Percentiles rank a stretch among this genome's conserved stretches.
phyloP scores from a whole-genome alignment of 2,797 vertebrate genomes.

The Remorina albescens region DNA sequence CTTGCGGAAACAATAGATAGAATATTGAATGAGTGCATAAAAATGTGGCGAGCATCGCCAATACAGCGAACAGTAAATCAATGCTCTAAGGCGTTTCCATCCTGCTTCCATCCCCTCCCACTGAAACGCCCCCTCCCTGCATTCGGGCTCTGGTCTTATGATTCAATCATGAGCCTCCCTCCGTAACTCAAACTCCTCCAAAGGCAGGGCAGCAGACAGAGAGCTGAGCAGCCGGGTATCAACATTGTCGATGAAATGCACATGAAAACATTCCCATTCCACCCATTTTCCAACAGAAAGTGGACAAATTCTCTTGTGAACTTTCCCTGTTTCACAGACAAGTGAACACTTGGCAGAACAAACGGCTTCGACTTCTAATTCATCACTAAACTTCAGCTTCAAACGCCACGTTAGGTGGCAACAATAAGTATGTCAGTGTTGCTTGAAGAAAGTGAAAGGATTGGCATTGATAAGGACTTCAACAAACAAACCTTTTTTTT shows the following conservation, averaged over 20 bases:
- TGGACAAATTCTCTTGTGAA: constrained; percentile 10
- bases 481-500: constrained; percentile 54
- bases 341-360: constrained; percentile 28
- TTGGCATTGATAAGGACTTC: constrained; percentile 36
- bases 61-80: constrained; percentile 42
- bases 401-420: constrained; percentile 11
- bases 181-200: constrained; percentile 53
- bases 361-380: constrained; percentile 4
- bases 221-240: constrained; percentile 49
- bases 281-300: constrained; percentile 29
- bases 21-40: constrained; percentile 30
- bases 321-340: not conserved
- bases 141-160: constrained; percentile 31
- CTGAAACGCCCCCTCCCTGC: constrained; percentile 32
- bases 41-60: constrained; percentile 21
- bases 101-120: constrained; percentile 25
- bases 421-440: constrained; percentile 25
- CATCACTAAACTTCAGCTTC: constrained; percentile 25
- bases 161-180: constrained; percentile 61
- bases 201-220: constrained; percentile 45
- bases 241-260: constrained; percentile 74
- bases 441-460: constrained; percentile 46
- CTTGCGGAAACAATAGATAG: constrained; percentile 36
- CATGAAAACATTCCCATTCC: constrained; percentile 50
- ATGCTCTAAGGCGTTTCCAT: constrained; percentile 23